Evolutionary conservation across 2,888 invertebrate genomes (phyloP).

Genomic region (Diarsia dahlii): DNA sequence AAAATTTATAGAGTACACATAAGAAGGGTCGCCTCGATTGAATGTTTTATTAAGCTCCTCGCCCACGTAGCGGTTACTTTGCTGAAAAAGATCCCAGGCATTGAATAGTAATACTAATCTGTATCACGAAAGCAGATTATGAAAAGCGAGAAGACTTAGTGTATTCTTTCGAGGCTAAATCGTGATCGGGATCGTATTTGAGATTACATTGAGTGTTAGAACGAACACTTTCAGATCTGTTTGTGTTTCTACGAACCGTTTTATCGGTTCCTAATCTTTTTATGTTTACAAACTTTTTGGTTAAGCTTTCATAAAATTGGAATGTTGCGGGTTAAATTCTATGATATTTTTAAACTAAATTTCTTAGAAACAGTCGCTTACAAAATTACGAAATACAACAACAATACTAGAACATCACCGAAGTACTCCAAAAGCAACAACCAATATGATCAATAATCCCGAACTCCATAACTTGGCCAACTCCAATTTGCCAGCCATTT

Average conservation of each 20-base stretch:
- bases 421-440: constrained; percentile 17
- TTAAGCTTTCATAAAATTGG: constrained; percentile 40
- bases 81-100: constrained; percentile 28
- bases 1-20: constrained; percentile 69
- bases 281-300: constrained; percentile 35
- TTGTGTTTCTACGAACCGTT: constrained; percentile 41
- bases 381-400: background rate
- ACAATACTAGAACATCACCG: background rate
- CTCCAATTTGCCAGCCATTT: constrained; percentile 55
- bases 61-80: constrained; percentile 45
- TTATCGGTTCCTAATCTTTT: constrained; percentile 40
- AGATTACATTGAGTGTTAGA: constrained; percentile 46
- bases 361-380: background rate
- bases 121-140: constrained; percentile 54
- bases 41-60: constrained; percentile 69
- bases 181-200: constrained; percentile 29
- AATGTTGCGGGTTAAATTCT: constrained; percentile 21
- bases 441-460: constrained; percentile 29
- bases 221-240: constrained; percentile 45
- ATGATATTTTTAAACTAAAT: constrained; percentile 7
- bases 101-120: constrained; percentile 65
- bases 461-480: constrained; percentile 32
- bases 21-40: constrained; percentile 66
- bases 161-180: constrained; percentile 44
- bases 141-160: constrained; percentile 40